These are phyloP conservation scores for Hippasteria phrygiana DNA, from an alignment of 53 echinoderm and acorn worm species.

Conservation along the genomic window DNA sequence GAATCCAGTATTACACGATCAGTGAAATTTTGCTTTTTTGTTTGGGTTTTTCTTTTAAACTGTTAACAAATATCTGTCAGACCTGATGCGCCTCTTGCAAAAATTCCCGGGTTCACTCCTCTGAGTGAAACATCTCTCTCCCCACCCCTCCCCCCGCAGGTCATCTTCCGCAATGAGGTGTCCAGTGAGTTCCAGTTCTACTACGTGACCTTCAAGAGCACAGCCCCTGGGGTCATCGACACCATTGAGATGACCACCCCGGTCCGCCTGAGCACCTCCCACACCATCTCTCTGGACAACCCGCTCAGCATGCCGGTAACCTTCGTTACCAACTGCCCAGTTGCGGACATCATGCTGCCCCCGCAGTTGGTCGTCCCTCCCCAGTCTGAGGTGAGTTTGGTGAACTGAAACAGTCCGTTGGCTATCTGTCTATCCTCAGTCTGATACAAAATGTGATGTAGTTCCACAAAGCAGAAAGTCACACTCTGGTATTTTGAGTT, in stretches of 20 bases:
- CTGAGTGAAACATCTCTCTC: neutral
- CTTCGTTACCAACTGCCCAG: slow-evolving; percentile 89
- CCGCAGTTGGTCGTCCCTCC: slow-evolving; percentile 93
- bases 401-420: too few species aligned
- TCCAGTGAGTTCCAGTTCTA: slow-evolving; percentile 97
- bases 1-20: too few species aligned
- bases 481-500: too few species aligned
- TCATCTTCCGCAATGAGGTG: slow-evolving; percentile 90
- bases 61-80: too few species aligned
- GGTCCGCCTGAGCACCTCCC: slow-evolving; percentile 92
- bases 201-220: slow-evolving; percentile 97
- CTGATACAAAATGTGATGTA: too few species aligned
- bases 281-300: slow-evolving; percentile 92
- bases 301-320: slow-evolving; percentile 87
- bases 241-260: slow-evolving; percentile 98
- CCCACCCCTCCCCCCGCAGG: too few species aligned
- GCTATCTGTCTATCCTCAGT: too few species aligned
- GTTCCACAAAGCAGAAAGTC: too few species aligned
- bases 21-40: too few species aligned
- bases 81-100: neutral
- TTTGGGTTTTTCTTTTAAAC: too few species aligned
- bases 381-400: slow-evolving; percentile 97
- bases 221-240: slow-evolving; percentile 94
- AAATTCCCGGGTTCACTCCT: neutral
- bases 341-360: slow-evolving; percentile 91